Evolutionary conservation across 2,113 vertebrate species (phyloP).

Genomic region (Chitala chitala): DNA sequence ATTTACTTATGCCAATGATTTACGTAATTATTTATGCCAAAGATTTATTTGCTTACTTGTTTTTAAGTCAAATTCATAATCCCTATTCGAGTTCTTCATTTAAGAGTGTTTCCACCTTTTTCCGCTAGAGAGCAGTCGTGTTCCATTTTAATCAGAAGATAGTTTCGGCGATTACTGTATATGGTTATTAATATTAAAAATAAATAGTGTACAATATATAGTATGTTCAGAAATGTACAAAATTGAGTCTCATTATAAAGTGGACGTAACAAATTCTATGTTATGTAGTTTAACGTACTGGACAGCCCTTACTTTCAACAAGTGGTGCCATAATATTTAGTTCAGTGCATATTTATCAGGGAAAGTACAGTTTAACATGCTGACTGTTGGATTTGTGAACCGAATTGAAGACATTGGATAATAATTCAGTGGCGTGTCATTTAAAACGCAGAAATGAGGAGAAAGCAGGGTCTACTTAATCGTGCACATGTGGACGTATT

Average conservation of each 20-base stretch:
- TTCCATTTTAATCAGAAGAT: neutral
- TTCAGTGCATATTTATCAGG: neutral
- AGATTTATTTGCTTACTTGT: too few relatives aligned
- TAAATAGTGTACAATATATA: neutral
- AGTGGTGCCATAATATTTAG: neutral
- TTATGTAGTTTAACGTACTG: neutral
- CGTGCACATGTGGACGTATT: slow-evolving; percentile 39
- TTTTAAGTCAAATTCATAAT: too few relatives aligned
- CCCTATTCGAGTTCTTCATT: too few relatives aligned
- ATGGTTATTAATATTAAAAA: neutral
- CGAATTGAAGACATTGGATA: too few relatives aligned
- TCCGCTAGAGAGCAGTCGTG: slow-evolving; percentile 21
- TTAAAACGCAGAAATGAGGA: neutral
- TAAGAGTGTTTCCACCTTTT: neutral
- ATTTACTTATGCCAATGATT: too few relatives aligned
- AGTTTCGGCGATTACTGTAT: neutral
- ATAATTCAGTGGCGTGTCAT: neutral
- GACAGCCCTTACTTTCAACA: neutral
- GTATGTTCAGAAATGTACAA: neutral
- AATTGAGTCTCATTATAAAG: neutral
- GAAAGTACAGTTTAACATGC: neutral
- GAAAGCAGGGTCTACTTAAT: slow-evolving; percentile 21
- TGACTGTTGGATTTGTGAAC: too few relatives aligned
- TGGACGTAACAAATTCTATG: neutral
- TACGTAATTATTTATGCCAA: too few relatives aligned